phyloP scores from a whole-genome alignment of 2,113 vertebrate genomes.

The Ifrita kowaldi region DNA sequence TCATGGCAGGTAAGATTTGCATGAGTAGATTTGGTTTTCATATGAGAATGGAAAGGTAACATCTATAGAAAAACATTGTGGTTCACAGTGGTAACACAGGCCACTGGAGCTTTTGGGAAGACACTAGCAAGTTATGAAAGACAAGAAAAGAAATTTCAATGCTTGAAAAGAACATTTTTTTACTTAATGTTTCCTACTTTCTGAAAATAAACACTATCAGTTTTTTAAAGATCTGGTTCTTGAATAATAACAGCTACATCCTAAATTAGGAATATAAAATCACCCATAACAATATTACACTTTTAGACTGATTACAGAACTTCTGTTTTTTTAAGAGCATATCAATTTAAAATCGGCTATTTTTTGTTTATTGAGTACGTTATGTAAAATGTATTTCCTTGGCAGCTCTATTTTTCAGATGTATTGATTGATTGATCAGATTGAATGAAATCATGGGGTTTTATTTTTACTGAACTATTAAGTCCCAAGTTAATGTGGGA shows the following conservation, averaged over 20 bases:
- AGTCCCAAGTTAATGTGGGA: not conserved
- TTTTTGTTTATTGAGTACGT: not conserved
- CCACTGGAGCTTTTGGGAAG: not conserved
- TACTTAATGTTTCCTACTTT: not conserved
- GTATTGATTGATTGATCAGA: not conserved
- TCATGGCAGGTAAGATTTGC: not conserved
- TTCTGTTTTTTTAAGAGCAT: not conserved
- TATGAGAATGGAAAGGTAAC: not conserved
- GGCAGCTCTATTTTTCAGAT: not conserved
- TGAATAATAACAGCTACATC: not conserved
- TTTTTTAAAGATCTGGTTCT: not conserved
- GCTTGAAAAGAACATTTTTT: not conserved
- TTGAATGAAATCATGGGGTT: not conserved
- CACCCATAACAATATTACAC: not conserved
- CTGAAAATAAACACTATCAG: not conserved
- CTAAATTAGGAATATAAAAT: not conserved
- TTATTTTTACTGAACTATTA: not conserved
- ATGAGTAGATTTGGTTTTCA: not conserved
- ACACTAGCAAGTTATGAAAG: not conserved
- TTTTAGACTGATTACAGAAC: not conserved
- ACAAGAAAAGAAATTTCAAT: not conserved
- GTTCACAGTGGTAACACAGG: not conserved
- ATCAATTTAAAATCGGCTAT: not conserved
- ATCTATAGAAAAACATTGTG: not conserved
- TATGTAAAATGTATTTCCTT: not conserved